phyloP scores from a whole-genome alignment of 2,113 vertebrate species.

The Phalacrocorax aristotelis region DNA sequence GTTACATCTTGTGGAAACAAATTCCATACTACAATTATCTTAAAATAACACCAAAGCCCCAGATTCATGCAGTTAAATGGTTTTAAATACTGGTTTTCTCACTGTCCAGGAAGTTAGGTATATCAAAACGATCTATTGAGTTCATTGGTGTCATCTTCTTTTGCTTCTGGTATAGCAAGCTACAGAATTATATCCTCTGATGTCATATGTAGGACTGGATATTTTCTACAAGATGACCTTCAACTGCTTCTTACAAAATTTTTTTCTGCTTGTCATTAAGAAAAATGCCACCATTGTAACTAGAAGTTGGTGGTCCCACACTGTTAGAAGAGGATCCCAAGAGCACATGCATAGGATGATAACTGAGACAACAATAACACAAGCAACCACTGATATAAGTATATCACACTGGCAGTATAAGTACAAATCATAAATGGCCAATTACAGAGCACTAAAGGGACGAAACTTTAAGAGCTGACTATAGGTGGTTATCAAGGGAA shows the following conservation, averaged over 20 bases:
- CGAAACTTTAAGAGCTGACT: background rate
- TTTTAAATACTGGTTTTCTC: background rate
- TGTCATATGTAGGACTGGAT: background rate
- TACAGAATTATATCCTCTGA: background rate
- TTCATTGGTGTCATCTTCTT: background rate
- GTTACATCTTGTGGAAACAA: background rate
- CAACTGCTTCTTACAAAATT: background rate
- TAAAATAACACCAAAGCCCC: background rate
- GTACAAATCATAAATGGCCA: background rate
- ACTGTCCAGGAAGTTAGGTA: background rate
- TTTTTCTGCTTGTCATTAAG: background rate
- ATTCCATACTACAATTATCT: background rate
- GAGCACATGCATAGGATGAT: background rate
- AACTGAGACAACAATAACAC: background rate
- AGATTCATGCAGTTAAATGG: background rate
- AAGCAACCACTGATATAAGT: background rate
- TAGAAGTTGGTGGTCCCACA: background rate
- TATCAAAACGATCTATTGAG: background rate
- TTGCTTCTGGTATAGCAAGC: background rate
- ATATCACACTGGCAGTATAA: background rate
- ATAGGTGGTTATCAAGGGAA: background rate
- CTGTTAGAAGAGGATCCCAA: background rate
- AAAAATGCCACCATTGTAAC: background rate
- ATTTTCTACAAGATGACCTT: background rate
- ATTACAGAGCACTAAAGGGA: background rate